Base-by-base conservation (phyloP, 2,888 invertebrate species). In the Lasioglossum oenotherae region DNA sequence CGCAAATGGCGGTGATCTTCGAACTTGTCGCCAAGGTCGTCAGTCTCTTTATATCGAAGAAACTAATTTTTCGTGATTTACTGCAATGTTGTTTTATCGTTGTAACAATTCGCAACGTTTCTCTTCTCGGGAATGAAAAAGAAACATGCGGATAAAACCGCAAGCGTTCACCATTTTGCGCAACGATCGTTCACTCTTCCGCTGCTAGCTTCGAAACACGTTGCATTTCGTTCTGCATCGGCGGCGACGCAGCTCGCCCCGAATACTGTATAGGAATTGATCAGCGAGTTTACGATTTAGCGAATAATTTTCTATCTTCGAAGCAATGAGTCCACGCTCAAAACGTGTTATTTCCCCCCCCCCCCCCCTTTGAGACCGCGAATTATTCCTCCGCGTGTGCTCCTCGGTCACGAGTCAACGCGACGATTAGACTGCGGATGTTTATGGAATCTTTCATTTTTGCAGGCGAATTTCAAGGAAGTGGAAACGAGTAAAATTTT, bases 211-310 rank as follows among this genome's bases (percentile, higher is more conserved):
- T 74, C 19, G 38, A 78, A 38, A 31, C 49, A 74, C 53, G 27
- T 74, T 49, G 60, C 60, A 53, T 73, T 73, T 46, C 27, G 27
- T 77, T 79, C 53, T 49, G 69, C 35, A 27, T 84, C 82, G 74
- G 31, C 31, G 38, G 53, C 35, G 64, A 31, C 64, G 64, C 35
- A 10, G 38, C 41, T 57, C 64, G 73, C 79, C 74, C 35, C 74
- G 44, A 83, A 69, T 16, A 44, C 44, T 80, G 60, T 82, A 75
- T 44, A 86, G 87, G 86, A 87, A 87, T 87, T 87, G 87, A 87
- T 87, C 74, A 60, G 80, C 80, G 57, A 78, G 69, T 77, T 41
- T 75, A 76, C 82, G 27, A 83, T 75, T 71, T 80, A 80, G 60
- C 80, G 41, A 78, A 35, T 74, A 74, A 85, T 78, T 81, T 82